These are phyloP conservation scores for Rutilus rutilus DNA, from an alignment of 2,113 vertebrate species.

Conservation along the genomic window DNA sequence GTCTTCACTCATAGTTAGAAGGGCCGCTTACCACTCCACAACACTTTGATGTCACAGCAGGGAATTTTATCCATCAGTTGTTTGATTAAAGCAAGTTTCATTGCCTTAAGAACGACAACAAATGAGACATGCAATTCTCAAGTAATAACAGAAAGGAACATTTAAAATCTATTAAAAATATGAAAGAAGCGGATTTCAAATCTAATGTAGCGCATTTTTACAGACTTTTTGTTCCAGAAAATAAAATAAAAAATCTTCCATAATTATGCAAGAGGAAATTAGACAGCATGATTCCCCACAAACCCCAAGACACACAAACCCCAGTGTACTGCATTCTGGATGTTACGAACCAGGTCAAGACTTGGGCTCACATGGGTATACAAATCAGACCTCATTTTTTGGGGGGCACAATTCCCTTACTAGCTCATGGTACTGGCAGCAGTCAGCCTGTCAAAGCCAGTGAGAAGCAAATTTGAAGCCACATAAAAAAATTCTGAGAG, in stretches of 20 bases:
- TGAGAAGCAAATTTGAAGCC: background rate
- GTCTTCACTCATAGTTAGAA: constrained; percentile 4
- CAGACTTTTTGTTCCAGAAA: too few relatives aligned
- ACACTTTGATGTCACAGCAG: constrained; percentile 10
- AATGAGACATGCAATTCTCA: background rate
- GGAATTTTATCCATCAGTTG: background rate
- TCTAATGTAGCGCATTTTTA: too few relatives aligned
- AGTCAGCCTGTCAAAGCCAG: constrained; percentile 11
- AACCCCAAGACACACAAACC: constrained; percentile 22
- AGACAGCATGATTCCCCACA: background rate
- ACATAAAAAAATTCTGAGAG: background rate
- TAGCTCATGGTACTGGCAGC: constrained; percentile 40
- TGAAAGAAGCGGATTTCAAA: too few relatives aligned
- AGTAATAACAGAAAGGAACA: background rate
- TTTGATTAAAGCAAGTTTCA: constrained; percentile 3
- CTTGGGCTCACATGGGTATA: constrained; percentile 3
- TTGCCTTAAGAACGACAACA: background rate
- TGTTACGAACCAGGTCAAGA: constrained; percentile 31
- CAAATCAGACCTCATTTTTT: constrained; percentile 32
- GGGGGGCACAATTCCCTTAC: constrained; percentile 3
- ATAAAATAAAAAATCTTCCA: too few relatives aligned
- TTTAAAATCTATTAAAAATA: too few relatives aligned
- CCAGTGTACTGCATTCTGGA: constrained; percentile 2
- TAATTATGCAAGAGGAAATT: background rate
- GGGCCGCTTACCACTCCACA: background rate